Percentiles rank a stretch among this genome's conserved stretches.
Evolutionary conservation across 2,797 vertebrate species (phyloP).

Genomic region (Gallirallus australis): DNA sequence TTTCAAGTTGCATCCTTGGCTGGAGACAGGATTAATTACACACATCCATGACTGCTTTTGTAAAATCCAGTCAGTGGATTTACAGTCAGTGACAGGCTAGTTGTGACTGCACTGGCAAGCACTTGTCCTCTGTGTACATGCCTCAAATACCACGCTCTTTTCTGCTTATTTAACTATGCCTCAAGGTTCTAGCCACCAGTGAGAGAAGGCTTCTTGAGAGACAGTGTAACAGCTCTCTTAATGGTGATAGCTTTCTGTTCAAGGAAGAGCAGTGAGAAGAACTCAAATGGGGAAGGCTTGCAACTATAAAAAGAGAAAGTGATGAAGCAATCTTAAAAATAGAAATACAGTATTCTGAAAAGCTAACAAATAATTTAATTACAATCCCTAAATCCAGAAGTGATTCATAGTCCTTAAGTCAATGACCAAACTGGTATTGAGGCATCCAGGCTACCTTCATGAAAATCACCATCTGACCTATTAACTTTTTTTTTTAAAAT

Average conservation of each 20-base stretch:
- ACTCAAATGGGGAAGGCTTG: not conserved
- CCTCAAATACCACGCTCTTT: not conserved
- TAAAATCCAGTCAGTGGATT: not conserved
- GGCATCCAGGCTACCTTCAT: not conserved
- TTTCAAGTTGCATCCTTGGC: not conserved
- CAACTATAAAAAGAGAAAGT: not conserved
- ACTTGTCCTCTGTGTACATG: not conserved
- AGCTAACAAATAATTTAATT: not conserved
- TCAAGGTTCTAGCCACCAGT: not conserved
- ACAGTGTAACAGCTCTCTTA: not conserved
- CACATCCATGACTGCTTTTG: not conserved
- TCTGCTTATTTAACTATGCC: not conserved
- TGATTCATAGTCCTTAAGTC: not conserved
- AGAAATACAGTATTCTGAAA: not conserved
- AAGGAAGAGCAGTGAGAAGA: not conserved
- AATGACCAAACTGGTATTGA: not conserved
- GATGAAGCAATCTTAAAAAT: not conserved
- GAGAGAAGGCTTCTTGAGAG: not conserved
- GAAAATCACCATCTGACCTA: not conserved
- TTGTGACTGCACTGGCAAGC: not conserved
- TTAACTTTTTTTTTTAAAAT: not conserved
- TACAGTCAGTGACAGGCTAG: not conserved
- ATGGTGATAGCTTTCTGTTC: not conserved
- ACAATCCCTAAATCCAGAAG: not conserved
- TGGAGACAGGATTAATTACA: not conserved